Base-by-base conservation (phyloP, 1,140 invertebrate species). In the Sitophilus oryzae region DNA sequence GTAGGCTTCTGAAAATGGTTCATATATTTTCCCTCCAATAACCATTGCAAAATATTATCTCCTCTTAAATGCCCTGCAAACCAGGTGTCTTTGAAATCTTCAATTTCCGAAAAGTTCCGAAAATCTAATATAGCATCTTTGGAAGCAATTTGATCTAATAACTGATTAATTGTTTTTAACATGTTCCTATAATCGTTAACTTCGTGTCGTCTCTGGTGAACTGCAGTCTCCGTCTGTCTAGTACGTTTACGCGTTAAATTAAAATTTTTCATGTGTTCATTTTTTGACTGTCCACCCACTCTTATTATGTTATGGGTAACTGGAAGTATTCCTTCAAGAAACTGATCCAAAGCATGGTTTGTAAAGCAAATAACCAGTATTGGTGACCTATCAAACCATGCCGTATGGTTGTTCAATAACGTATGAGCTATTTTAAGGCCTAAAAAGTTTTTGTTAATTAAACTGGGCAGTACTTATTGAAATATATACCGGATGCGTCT, bases 271-370 rank as follows among this genome's bases (percentile, higher is more conserved):
- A 85, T 65, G 2, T 59, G 65, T 67, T 81, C 73, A 63, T 76
- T 82, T 62, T 81, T 80, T 1, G 82, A 83, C 69, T 85, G 80
- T 3, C 81, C 80, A 3, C 91, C 90, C 57, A 93, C 77, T 20
- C 90, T 76, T 10, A 88, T 73, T 46, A 92, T 74, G 16, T 77
- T 73, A 0, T 73, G 34, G 1, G 80, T 84, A 2, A 75, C 67
- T 14, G 67, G 50, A 4, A 79, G 63, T 8, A 89, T 76, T 16
- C 82, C 85, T 69, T 89, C 82, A n/a, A 94, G 69, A 74, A 94
- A 93, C 67, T 93, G 89, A 75, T 94, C 91, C 2, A 94, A 67
- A 1, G 91, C 90, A 71, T 93, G 88, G 67, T 93, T 94, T 0
- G 89, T 92, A 59, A 84, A 91, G 64, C 88, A 90, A 16, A 93